Base-by-base conservation (phyloP, 2,797 vertebrate species). In the Chromobotia macracanthus region DNA sequence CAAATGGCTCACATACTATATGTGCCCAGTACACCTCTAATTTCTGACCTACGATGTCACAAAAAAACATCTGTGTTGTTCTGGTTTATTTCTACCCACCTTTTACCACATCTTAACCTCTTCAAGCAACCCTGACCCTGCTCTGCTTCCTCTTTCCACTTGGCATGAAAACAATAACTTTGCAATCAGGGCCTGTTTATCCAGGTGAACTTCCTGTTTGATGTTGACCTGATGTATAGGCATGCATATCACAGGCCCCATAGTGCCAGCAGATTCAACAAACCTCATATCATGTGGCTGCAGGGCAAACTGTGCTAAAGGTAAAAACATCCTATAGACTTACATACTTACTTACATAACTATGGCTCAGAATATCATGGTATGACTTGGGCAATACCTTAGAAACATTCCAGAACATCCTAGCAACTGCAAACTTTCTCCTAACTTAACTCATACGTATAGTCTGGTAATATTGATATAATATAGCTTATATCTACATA, bases 161-260 rank as follows among this genome's bases (percentile, higher is more conserved):
- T 81, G 85, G 81, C 73, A 80, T 69, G 53, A 21, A 75, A 72
- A 66, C 82, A 66, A 70, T 84, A 80, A 56, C 79, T 86, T 82
- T 81, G 77, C 77, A 80, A 77, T 84, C 74, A 82, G 58, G 19
- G 38, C 25, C 71, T 15, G 50, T 87, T 84, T 86, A 80, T 81
- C 60, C 69, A 60, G 66, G 65, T 79, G 81, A 79, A 75, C 61
- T 69, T 72, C 48, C 55, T 81, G 80, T 73, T 69, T 84, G 82
- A 81, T 72, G 63, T 61, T 72, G 65, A 63, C 56, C 80, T 80
- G 66, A 77, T 72, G 51, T 68, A 46, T 64, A 78, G 41, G 53
- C 48, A 82, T n/a, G 72, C 79, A 31, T 70, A 53, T 53, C 58
- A 76, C 55, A 66, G 48, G 31, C 66, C 48, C 35, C 61, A 64